Conservation (phyloP, 1,140 invertebrate genomes). For the Orius insidiosus region DNA sequence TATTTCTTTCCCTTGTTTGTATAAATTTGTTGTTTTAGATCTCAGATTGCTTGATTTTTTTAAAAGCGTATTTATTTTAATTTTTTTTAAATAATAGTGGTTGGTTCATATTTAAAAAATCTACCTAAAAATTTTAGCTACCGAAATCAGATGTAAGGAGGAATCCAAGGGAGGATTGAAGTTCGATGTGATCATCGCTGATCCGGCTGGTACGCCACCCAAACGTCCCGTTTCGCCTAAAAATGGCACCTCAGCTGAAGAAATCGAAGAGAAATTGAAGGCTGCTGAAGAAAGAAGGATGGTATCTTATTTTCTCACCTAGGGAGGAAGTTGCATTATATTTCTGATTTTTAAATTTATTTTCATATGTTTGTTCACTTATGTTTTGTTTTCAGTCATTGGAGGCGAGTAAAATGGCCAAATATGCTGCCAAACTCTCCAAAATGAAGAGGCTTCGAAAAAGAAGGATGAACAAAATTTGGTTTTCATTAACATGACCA, state of each 20-base stretch:
- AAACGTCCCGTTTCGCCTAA: conserved; percentile 39
- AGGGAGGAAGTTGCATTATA: neutral
- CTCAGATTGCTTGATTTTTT: too few species aligned
- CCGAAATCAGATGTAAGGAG: conserved; percentile 75
- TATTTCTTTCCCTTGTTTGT: neutral
- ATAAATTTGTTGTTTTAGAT: neutral
- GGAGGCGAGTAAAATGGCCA: conserved; percentile 67
- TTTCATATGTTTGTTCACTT: neutral
- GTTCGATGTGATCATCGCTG: conserved; percentile 84
- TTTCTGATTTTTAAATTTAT: too few species aligned
- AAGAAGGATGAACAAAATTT: conserved; percentile 74
- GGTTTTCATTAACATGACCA: conserved; percentile 63
- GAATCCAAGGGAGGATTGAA: conserved; percentile 74
- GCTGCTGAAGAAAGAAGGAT: conserved; percentile 80
- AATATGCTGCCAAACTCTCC: conserved; percentile 57
- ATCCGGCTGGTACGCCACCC: conserved; percentile 41
- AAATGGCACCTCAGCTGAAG: conserved; percentile 48
- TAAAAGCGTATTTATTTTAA: too few species aligned
- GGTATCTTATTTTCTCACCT: too few species aligned
- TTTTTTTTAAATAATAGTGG: too few species aligned
- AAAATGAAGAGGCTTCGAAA: conserved; percentile 71
- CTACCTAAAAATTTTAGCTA: conserved; percentile 47
- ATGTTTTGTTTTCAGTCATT: conserved; percentile 41
- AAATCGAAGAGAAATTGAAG: conserved; percentile 78
- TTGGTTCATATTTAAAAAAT: too few species aligned